Conservation (phyloP, 2,888 invertebrate genomes). For the Trichogramma evanescens region DNA sequence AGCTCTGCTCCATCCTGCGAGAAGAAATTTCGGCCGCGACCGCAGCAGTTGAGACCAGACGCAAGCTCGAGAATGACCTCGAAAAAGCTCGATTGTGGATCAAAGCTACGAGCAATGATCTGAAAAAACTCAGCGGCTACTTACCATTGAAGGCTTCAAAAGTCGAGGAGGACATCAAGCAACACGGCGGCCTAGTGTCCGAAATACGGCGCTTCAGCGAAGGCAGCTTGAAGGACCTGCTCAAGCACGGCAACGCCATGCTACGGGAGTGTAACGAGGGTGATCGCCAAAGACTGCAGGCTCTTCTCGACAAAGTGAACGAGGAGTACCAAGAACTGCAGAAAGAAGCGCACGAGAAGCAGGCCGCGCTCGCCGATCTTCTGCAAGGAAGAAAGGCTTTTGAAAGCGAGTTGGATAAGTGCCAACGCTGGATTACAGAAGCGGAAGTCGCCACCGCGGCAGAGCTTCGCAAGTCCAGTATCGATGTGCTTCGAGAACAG, state of each 20-base stretch:
- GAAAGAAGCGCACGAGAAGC: slow-evolving; percentile 66
- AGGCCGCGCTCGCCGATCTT: slow-evolving; percentile 64
- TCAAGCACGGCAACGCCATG: slow-evolving; percentile 70
- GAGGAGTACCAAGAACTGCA: slow-evolving; percentile 67
- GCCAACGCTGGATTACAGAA: slow-evolving; percentile 84
- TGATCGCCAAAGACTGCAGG: slow-evolving; percentile 60
- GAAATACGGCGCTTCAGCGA: slow-evolving; percentile 75
- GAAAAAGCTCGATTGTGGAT: slow-evolving; percentile 78
- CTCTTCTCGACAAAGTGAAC: slow-evolving; percentile 61
- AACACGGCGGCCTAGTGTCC: slow-evolving; percentile 67
- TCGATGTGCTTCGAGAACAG: slow-evolving; percentile 81
- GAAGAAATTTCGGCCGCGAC: slow-evolving; percentile 67
- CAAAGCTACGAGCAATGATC: slow-evolving; percentile 66
- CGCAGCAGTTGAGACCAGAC: slow-evolving; percentile 63
- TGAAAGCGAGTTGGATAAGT: slow-evolving; percentile 72
- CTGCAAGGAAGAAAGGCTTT: slow-evolving; percentile 73
- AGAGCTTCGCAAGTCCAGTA: slow-evolving; percentile 71
- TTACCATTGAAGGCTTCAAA: slow-evolving; percentile 72
- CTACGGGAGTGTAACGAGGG: slow-evolving; percentile 74
- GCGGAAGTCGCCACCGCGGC: slow-evolving; percentile 80
- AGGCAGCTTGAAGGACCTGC: slow-evolving; percentile 65
- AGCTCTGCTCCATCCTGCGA: slow-evolving; percentile 64
- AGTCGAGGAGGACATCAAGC: slow-evolving; percentile 74
- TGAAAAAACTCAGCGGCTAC: slow-evolving; percentile 68
- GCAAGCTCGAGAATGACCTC: slow-evolving; percentile 69